Conservation (phyloP, 1,140 invertebrate genomes). For the Drosophila jambulina region DNA sequence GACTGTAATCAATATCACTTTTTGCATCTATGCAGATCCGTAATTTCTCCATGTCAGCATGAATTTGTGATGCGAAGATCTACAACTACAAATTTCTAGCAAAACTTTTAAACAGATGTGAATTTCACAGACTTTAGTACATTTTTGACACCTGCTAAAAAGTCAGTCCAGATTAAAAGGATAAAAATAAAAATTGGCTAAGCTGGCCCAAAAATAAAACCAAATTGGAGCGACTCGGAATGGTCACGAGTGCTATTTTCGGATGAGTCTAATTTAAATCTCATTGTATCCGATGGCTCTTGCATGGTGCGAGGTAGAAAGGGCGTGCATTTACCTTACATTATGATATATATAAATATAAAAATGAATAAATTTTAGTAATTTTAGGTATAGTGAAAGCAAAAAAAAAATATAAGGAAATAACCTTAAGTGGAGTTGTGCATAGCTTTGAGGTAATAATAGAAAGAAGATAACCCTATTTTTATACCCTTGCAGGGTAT, state of each 20-base stretch:
- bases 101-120: too few relatives aligned
- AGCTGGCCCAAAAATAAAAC: neutral
- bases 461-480: neutral
- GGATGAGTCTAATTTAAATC: constrained; percentile 17
- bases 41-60: too few relatives aligned
- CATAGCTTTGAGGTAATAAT: neutral
- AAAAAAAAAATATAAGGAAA: neutral
- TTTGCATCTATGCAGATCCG: too few relatives aligned
- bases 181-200: neutral
- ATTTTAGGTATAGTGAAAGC: neutral
- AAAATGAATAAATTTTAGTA: too few relatives aligned
- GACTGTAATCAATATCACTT: too few relatives aligned
- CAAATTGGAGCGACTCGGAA: neutral
- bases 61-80: too few relatives aligned
- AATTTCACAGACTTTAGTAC: too few relatives aligned
- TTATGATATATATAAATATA: neutral
- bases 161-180: neutral
- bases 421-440: neutral
- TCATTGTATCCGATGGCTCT: neutral
- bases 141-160: constrained; percentile 12
- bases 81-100: too few relatives aligned
- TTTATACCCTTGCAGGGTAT: too few relatives aligned
- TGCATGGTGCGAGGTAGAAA: constrained; percentile 4
- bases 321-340: neutral
- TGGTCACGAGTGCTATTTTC: constrained; percentile 17